These are phyloP conservation scores for Pseudochaenichthys georgianus DNA, from an alignment of 2,797 vertebrate genomes.

Conservation along the genomic window DNA sequence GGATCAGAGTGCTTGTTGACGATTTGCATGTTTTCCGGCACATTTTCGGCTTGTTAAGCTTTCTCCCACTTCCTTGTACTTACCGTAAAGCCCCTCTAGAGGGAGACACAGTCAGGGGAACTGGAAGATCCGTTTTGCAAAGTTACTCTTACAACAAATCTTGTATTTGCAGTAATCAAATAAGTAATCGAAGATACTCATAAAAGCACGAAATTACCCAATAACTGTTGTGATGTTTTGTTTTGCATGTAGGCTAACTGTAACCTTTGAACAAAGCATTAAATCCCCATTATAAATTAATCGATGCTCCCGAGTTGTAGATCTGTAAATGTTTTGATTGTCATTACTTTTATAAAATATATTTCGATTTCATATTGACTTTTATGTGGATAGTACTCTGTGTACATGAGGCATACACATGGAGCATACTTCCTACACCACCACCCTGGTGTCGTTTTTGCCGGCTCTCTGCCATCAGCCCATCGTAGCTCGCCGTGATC, in stretches of 20 bases:
- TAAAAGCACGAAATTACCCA: too few relatives aligned
- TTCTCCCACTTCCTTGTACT: background rate
- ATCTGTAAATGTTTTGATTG: too few relatives aligned
- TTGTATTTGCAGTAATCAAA: background rate
- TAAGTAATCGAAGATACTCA: background rate
- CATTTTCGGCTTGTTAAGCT: too few relatives aligned
- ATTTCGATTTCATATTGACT: too few relatives aligned
- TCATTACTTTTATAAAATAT: too few relatives aligned
- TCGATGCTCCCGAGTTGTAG: too few relatives aligned
- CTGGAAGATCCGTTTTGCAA: background rate
- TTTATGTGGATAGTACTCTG: background rate
- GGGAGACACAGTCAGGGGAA: slow-evolving; percentile 19
- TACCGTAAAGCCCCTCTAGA: slow-evolving; percentile 15
- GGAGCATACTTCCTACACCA: too few relatives aligned
- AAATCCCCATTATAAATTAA: too few relatives aligned
- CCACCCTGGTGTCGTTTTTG: accelerated
- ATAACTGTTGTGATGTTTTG: too few relatives aligned
- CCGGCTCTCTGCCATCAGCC: accelerated
- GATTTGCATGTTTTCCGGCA: too few relatives aligned
- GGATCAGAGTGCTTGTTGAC: too few relatives aligned
- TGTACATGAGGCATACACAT: background rate
- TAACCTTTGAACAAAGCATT: too few relatives aligned
- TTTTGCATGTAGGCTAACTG: background rate
- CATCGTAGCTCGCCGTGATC: slow-evolving; percentile 90
- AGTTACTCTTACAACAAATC: background rate